phyloP scores from a whole-genome alignment of 2,113 vertebrate genomes.

The Muntiacus muntjak region DNA sequence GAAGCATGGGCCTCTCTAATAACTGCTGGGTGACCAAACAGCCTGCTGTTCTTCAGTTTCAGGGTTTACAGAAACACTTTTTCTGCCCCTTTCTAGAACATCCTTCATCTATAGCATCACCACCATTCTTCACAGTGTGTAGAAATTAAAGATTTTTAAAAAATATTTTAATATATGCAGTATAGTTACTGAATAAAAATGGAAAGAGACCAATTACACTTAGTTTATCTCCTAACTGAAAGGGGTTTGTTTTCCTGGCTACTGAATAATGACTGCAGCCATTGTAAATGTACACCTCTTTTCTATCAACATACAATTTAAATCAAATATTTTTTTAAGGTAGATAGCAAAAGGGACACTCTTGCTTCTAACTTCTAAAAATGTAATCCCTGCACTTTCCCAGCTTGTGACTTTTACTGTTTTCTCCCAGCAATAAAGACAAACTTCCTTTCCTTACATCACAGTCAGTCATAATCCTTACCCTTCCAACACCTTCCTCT shows the following conservation, averaged over 20 bases:
- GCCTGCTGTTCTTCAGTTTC: neutral
- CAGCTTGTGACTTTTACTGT: neutral
- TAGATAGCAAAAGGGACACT: neutral
- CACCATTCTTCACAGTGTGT: neutral
- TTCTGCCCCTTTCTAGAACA: neutral
- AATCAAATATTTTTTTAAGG: neutral
- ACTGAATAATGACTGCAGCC: neutral
- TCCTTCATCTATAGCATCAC: neutral
- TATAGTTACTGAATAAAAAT: neutral
- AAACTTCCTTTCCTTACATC: neutral
- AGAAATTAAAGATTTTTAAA: neutral
- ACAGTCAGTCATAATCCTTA: neutral
- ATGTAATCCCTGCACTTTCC: neutral
- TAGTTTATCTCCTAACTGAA: neutral
- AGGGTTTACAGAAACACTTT: neutral
- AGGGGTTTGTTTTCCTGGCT: neutral
- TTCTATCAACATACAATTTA: neutral
- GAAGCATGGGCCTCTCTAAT: neutral
- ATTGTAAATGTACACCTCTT: neutral
- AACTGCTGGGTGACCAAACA: neutral
- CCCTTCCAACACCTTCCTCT: neutral
- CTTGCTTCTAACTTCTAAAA: neutral
- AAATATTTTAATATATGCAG: neutral
- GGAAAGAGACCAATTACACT: neutral
- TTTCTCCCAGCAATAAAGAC: neutral